Evolutionary conservation across 2,113 vertebrate genomes (phyloP).

Genomic region (Mixornis gularis): DNA sequence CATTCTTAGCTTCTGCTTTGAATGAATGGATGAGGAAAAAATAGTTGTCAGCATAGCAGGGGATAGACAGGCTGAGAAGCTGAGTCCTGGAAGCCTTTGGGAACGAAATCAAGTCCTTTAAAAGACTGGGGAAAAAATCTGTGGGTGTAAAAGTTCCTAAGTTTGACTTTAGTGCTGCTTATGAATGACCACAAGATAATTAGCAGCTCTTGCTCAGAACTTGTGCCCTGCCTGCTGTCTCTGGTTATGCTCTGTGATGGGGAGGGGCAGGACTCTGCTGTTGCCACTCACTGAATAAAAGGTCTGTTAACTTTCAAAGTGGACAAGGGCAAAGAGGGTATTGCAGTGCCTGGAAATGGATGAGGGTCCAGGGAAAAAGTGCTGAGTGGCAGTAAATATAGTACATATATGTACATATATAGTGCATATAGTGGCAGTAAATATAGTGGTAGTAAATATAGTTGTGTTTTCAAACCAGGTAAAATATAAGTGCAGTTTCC

Average conservation of each 20-base stretch:
- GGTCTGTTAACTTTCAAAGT: not conserved
- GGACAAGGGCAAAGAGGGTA: not conserved
- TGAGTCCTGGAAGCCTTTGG: not conserved
- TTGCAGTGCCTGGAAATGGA: not conserved
- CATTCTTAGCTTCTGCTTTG: slow-evolving; percentile 1
- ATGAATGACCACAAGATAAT: not conserved
- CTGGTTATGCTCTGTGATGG: not conserved
- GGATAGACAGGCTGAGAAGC: not conserved
- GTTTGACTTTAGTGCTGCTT: not conserved
- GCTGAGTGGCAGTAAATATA: not conserved
- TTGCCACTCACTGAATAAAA: not conserved
- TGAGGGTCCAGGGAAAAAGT: not conserved
- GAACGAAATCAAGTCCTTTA: not conserved
- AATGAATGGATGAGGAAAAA: not conserved
- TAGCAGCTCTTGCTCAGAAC: not conserved
- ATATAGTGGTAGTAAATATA: not conserved
- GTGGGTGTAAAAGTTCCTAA: not conserved
- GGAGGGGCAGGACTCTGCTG: not conserved
- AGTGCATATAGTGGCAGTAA: not conserved
- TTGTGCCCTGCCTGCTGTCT: not conserved
- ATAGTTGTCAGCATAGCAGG: not conserved
- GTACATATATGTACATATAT: not conserved
- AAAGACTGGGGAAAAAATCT: not conserved
- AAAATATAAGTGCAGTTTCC: not conserved
- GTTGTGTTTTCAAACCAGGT: not conserved